Evolutionary conservation across 2,888 invertebrate genomes (phyloP).

Genomic region (Caenorhabditis uteleia): DNA sequence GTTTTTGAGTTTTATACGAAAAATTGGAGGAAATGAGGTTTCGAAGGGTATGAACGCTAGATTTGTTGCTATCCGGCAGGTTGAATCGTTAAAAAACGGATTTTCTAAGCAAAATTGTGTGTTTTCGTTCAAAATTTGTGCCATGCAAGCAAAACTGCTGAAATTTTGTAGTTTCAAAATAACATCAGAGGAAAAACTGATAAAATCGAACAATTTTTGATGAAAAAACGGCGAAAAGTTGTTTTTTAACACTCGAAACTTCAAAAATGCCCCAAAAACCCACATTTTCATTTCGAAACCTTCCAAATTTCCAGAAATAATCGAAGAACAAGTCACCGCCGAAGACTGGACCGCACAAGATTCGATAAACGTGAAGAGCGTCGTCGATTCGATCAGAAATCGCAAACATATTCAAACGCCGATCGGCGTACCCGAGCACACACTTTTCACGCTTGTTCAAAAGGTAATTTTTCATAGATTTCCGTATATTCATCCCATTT

Average conservation of each 20-base stretch:
- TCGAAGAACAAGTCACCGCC: constrained; percentile 11
- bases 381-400: constrained; percentile 16
- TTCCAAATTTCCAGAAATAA: neutral
- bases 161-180: no score
- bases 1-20: neutral
- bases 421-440: constrained; percentile 16
- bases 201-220: no score
- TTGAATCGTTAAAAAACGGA: neutral
- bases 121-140: no score
- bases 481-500: neutral
- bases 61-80: neutral
- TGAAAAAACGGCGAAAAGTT: no score
- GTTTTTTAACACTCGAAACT: no score
- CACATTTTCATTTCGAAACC: neutral
- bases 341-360: constrained; percentile 23
- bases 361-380: constrained; percentile 13
- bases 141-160: no score
- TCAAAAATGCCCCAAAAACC: no score
- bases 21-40: neutral
- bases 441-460: constrained; percentile 17
- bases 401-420: neutral
- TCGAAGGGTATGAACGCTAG: neutral
- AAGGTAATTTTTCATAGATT: constrained; percentile 5
- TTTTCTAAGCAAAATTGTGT: neutral
- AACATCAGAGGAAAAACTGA: no score